Percentiles rank a stretch among this genome's conserved stretches.
These are phyloP conservation scores for Hylaea fasciaria DNA, from an alignment of 2,888 invertebrate genomes.

Conservation along the genomic window DNA sequence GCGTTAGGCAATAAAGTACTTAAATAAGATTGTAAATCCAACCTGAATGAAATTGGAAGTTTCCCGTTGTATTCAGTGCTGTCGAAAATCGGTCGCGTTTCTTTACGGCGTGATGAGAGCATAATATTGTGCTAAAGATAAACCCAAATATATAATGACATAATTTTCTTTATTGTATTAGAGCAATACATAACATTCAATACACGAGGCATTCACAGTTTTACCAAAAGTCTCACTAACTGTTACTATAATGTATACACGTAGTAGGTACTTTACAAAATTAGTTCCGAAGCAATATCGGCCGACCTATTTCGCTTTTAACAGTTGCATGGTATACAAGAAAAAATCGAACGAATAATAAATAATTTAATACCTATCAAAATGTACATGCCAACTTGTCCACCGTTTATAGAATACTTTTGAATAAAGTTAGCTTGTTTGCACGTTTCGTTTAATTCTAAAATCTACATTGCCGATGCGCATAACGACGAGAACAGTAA, in stretches of 20 bases:
- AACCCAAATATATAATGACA: slow-evolving; percentile 31
- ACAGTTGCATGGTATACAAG: slow-evolving; percentile 21
- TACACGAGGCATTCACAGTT: slow-evolving; percentile 60
- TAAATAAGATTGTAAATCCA: too few relatives aligned
- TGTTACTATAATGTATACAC: too few relatives aligned
- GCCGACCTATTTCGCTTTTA: slow-evolving; percentile 19
- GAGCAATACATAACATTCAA: slow-evolving; percentile 62
- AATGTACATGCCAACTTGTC: slow-evolving; percentile 33
- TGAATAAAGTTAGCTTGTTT: slow-evolving; percentile 13
- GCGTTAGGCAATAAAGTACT: too few relatives aligned
- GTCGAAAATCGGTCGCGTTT: too few relatives aligned
- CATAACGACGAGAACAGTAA: slow-evolving; percentile 2
- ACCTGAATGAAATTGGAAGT: too few relatives aligned
- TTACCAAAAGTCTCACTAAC: slow-evolving; percentile 54
- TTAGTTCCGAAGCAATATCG: slow-evolving; percentile 16
- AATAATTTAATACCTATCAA: slow-evolving; percentile 44
- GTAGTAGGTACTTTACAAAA: slow-evolving; percentile 29
- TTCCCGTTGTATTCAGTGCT: too few relatives aligned
- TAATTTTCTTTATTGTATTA: slow-evolving; percentile 57
- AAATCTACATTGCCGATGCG: slow-evolving; percentile 8
- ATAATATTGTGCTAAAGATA: too few relatives aligned
- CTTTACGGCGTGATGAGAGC: too few relatives aligned
- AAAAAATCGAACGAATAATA: slow-evolving; percentile 36
- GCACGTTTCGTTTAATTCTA: slow-evolving; percentile 30
- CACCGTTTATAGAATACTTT: slow-evolving; percentile 25